These are phyloP conservation scores for Cottoperca gobio DNA, from an alignment of 2,797 vertebrate genomes.

Conservation along the genomic window DNA sequence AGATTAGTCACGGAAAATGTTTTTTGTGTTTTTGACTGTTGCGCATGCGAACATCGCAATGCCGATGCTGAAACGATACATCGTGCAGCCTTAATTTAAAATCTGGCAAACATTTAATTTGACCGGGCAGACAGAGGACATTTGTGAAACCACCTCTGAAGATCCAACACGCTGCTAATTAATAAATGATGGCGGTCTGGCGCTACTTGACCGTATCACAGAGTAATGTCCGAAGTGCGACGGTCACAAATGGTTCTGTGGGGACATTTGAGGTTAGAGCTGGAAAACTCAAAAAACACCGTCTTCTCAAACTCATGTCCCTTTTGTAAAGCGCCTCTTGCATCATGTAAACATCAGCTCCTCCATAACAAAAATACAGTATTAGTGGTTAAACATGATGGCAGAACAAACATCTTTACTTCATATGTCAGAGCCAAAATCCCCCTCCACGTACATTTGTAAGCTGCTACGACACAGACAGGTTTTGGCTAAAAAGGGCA, in stretches of 20 bases:
- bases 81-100: neutral
- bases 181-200: no score
- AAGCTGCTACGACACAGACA: neutral
- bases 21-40: no score
- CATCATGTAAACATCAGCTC: constrained; percentile 15
- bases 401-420: neutral
- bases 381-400: neutral
- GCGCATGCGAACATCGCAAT: no score
- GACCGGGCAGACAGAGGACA: neutral
- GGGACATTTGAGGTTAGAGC: neutral
- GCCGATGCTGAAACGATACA: no score
- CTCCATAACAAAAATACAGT: neutral
- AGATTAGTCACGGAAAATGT: no score
- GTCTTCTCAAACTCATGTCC: neutral
- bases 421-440: constrained; percentile 1
- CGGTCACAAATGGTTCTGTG: neutral
- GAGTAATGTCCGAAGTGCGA: neutral
- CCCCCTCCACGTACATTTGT: neutral
- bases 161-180: neutral
- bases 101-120: neutral
- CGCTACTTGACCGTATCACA: no score
- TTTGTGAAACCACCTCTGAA: neutral
- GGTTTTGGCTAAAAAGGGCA: neutral
- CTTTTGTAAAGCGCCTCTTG: neutral
- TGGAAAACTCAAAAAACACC: neutral